Evolutionary conservation across 2,113 vertebrate genomes (phyloP), one percentile per base, ranked within the genome.

Genomic region (Clinocottus analis): DNA sequence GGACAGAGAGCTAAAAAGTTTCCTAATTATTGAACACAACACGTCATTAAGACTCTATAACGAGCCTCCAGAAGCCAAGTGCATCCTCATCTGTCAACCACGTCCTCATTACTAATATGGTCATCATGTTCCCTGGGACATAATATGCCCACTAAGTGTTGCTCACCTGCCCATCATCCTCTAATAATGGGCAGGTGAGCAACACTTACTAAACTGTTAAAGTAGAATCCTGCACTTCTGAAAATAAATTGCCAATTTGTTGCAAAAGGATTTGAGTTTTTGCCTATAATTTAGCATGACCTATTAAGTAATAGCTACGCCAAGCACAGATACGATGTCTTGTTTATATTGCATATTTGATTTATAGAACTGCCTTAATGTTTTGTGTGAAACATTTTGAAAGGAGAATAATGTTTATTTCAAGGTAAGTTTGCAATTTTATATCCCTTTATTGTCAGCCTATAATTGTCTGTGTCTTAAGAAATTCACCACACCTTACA

Each of bases 61-160:
- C 87, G 87, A 91, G 92, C 83, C 62, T 86, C 74, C 85, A 78
- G 78, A 64, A 75, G 71, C 78, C 80, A 87, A 86, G 88, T 88
- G 75, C 69, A 85, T 72, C 47, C 76, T 91, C 74, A 85, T 90
- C 91, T 88, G 91, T 92, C 92, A 89, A 75, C 79, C 61, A 27
- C 47, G 58, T 80, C 67, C 85, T 91, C 89, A 87, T 92, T 90
- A 91, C 72, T 87, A 79, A 83, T 84, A 53, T 90, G 76, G 77
- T 84, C 86, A 85, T 85, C 74, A 72, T 85, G 80, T 90, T 84
- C 73, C 74, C 35, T 53, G 19, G 45, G 75, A 80, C 72, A 80
- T 79, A 56, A 65, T 63, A 33, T 37, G 59, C 35, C 31, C 16
- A 21, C 31, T 61, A 10, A 35, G 31, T 21, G 31, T 61, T 61